Evolutionary conservation across 1,140 invertebrate genomes (phyloP).

Genomic region (Spodoptera frugiperda): DNA sequence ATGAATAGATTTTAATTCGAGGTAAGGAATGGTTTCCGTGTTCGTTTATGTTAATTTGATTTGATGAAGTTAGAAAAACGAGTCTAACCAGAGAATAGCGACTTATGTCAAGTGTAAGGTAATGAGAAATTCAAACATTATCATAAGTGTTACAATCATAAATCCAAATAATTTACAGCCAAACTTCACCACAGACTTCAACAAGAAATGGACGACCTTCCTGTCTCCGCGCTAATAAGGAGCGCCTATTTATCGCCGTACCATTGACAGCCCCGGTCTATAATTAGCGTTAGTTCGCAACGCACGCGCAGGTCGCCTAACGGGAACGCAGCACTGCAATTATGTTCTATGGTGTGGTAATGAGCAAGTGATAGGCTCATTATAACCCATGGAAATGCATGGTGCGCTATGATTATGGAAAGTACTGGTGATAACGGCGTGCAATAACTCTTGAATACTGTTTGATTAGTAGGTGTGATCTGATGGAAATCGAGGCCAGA

Average conservation of each 20-base stretch:
- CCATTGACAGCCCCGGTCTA: constrained; percentile 23
- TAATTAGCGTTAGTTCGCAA: constrained; percentile 39
- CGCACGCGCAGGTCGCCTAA: constrained; percentile 46
- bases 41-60: no score
- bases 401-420: constrained; percentile 29
- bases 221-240: constrained; percentile 34
- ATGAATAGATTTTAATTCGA: no score
- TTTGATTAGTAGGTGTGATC: constrained; percentile 20
- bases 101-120: no score
- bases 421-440: constrained; percentile 6
- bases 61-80: no score
- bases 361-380: constrained; percentile 46
- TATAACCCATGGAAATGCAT: constrained; percentile 28
- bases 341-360: constrained; percentile 44
- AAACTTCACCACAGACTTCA: not conserved
- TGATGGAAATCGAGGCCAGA: constrained; percentile 14
- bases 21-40: no score
- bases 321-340: constrained; percentile 40
- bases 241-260: constrained; percentile 18
- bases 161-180: constrained; percentile 3
- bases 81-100: no score
- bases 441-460: constrained; percentile 9
- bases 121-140: no score
- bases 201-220: constrained; percentile 9
- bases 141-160: not conserved